Evolutionary conservation across 2,113 vertebrate genomes (phyloP), one percentile per base, ranked within the genome.

Genomic region (Pelvicachromis taeniatus): DNA sequence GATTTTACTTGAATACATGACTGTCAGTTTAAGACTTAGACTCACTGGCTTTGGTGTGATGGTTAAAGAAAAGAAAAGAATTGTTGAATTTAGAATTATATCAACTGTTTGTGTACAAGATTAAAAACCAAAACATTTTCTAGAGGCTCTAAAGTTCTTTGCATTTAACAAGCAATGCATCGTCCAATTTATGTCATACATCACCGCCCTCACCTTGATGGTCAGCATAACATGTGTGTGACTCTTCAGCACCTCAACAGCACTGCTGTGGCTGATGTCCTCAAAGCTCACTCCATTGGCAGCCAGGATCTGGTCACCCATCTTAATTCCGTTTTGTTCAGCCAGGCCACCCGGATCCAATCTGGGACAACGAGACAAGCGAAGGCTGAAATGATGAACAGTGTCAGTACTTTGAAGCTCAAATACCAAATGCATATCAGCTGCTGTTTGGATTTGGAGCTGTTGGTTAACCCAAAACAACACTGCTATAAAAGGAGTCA

Each of bases 251-350:
- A 98, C 97, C 92, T 98, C 98, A 93, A 99, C 98, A 3, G 98
- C 98, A 73, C 95, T 97, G 94, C 97, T 99, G 96, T 99, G 98
- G 95, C 97, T 99, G 96, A 99, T 98, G 94, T 98, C 96, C 85
- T 98, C 97, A 1, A 99, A 98, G 94, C 96, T 96, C 93, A 99
- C 94, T 61, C 98, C 98, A 0, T 99, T 99, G 95, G 97, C 98
- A 16, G 97, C 97, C 95, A 99, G 95, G 93, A 99, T 97, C 95
- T 99, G 98, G 95, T 99, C 97, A 38, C 98, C 98, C 86, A 98
- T 97, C 87, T 97, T 97, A 82, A 99, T 98, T n/a, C 98, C 98
- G 0, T 98, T 98, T 92, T 97, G 97, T 82, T 99, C 98, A 0
- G 97, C 98, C 91, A 99, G 94, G 4, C 98, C 98, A 1, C 97